Evolutionary conservation across 2,113 vertebrate genomes (phyloP).

Genomic region (Pangasianodon gigas): DNA sequence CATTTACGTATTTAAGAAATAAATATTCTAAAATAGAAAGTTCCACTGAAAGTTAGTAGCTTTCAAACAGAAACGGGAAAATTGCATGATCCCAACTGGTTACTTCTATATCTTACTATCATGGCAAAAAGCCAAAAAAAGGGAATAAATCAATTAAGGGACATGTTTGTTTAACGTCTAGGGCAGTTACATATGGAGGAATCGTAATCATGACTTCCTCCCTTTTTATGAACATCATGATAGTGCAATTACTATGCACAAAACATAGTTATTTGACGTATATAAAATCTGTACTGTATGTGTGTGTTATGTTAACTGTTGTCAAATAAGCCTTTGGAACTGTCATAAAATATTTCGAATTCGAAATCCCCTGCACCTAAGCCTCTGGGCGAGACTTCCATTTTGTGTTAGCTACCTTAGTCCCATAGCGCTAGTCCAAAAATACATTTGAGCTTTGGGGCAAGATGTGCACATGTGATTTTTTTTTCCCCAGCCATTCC

Average conservation of each 20-base stretch:
- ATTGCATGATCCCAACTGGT: background rate
- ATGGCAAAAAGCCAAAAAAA: background rate
- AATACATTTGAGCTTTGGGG: background rate
- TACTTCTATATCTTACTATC: background rate
- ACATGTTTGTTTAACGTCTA: background rate
- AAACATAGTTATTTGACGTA: background rate
- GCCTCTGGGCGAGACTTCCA: background rate
- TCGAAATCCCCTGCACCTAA: background rate
- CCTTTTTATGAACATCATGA: background rate
- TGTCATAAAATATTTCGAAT: background rate
- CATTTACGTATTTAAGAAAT: background rate
- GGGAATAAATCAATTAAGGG: background rate
- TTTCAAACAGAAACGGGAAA: background rate
- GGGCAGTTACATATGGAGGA: background rate
- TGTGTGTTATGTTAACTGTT: background rate
- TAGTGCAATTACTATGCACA: background rate
- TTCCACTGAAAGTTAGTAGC: background rate
- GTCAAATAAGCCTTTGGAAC: background rate
- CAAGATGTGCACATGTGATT: background rate
- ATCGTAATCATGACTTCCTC: too few species aligned
- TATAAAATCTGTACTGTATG: background rate
- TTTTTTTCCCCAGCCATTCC: background rate
- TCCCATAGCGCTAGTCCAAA: background rate
- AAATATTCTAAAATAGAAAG: background rate
- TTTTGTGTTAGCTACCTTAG: background rate